These are phyloP conservation scores for Lycodopsis pacificus DNA, from an alignment of 2,797 vertebrate genomes.

Conservation along the genomic window DNA sequence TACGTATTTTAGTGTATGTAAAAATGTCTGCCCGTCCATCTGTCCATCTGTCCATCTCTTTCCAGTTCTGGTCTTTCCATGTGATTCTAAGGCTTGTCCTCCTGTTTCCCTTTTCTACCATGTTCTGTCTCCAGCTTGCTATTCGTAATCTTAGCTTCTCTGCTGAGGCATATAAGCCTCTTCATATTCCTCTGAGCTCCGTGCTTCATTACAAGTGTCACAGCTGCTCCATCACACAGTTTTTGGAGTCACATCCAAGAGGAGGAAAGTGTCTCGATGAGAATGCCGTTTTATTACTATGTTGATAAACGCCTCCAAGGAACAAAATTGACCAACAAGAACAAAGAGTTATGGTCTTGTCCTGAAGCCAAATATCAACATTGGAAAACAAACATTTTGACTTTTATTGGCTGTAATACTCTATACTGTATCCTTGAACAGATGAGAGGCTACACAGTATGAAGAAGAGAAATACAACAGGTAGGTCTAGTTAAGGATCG, in stretches of 20 bases:
- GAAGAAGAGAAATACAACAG: neutral
- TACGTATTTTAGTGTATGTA: conserved; percentile 36
- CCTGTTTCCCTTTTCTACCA: neutral
- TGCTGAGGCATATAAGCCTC: conserved; percentile 29
- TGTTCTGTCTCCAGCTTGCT: conserved; percentile 14
- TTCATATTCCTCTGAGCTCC: conserved; percentile 37
- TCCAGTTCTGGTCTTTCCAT: conserved; percentile 1
- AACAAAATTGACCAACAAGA: neutral
- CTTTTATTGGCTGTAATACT: neutral
- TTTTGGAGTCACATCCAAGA: conserved; percentile 9
- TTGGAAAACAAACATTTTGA: neutral
- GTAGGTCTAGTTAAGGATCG: conserved; percentile 16
- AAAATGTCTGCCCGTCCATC: conserved; percentile 45
- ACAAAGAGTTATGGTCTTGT: neutral
- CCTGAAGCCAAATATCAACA: neutral
- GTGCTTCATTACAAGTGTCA: conserved; percentile 44
- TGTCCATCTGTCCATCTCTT: neutral
- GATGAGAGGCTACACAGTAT: neutral
- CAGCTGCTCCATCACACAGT: conserved; percentile 20
- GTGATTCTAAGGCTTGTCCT: conserved; percentile 11
- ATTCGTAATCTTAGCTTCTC: conserved; percentile 24
- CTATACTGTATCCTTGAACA: neutral
- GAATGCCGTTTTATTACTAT: conserved; percentile 19
- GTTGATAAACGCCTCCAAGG: neutral
- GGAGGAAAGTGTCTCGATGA: conserved; percentile 16